Percentiles rank a stretch among this genome's conserved stretches.
These are phyloP conservation scores for Trachemys scripta DNA, from an alignment of 2,113 vertebrate genomes.

Conservation along the genomic window DNA sequence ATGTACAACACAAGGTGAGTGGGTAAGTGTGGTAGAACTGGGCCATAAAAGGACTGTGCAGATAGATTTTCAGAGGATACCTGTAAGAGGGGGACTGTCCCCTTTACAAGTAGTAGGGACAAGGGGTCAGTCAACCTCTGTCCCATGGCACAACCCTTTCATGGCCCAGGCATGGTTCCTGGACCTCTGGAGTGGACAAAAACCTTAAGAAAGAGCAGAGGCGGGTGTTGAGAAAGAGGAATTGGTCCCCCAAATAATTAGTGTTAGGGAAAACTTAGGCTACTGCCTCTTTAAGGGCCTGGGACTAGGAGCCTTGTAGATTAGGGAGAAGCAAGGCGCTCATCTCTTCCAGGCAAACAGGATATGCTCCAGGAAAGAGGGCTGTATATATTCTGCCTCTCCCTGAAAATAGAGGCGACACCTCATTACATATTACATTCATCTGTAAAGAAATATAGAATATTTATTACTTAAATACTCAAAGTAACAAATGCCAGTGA, in stretches of 20 bases:
- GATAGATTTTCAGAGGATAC: not conserved
- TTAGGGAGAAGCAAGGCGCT: not conserved
- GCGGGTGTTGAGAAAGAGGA: not conserved
- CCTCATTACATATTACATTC: not conserved
- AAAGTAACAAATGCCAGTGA: slow-evolving; percentile 36
- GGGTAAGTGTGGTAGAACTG: not conserved
- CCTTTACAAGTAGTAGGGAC: not conserved
- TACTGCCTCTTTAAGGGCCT: not conserved
- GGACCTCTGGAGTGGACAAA: not conserved
- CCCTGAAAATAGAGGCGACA: not conserved
- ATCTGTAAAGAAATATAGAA: slow-evolving; percentile 7
- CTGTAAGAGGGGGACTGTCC: not conserved
- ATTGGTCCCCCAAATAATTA: not conserved
- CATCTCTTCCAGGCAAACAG: not conserved
- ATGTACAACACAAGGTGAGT: not conserved
- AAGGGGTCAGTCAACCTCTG: not conserved
- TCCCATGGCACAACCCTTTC: not conserved
- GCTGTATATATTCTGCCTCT: not conserved
- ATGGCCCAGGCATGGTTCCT: not conserved
- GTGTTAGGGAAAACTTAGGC: not conserved
- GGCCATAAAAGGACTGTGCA: not conserved
- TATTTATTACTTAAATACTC: slow-evolving; percentile 24
- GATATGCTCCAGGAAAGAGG: not conserved
- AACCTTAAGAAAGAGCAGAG: not conserved
- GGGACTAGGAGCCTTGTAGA: not conserved